These are phyloP conservation scores for Agrilus planipennis DNA, from an alignment of 1,140 invertebrate species.

Conservation along the genomic window DNA sequence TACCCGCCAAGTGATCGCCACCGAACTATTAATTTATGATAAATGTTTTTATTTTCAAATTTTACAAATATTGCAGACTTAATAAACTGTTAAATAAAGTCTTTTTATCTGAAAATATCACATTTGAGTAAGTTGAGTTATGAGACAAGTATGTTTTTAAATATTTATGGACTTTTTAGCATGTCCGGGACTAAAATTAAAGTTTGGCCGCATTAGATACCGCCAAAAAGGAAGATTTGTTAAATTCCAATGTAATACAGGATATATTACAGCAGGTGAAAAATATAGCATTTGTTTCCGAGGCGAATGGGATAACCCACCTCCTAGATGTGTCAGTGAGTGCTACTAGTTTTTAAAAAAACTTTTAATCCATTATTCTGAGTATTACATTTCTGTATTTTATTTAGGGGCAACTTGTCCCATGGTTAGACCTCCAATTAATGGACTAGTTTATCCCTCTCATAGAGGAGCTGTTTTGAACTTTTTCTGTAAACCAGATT, in stretches of 20 bases:
- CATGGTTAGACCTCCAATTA: constrained; percentile 26
- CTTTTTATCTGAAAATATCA: too few species aligned
- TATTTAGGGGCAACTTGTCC: constrained; percentile 14
- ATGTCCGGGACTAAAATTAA: constrained; percentile 12
- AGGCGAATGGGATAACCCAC: constrained; percentile 21
- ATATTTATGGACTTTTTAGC: too few species aligned
- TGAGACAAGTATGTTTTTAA: too few species aligned
- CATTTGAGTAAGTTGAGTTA: too few species aligned
- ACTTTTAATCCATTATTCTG: not conserved
- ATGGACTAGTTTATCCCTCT: constrained; percentile 38
- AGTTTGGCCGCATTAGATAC: constrained; percentile 18
- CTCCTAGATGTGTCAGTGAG: constrained; percentile 30
- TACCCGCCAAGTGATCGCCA: too few species aligned
- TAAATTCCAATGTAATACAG: constrained; percentile 23
- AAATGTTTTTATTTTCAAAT: too few species aligned
- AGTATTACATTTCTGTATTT: constrained; percentile 7
- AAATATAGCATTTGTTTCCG: constrained; percentile 21
- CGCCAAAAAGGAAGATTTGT: constrained; percentile 19
- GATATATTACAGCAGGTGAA: constrained; percentile 26
- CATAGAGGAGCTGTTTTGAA: constrained; percentile 43
- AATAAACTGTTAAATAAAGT: too few species aligned
- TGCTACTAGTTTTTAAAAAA: too few species aligned
- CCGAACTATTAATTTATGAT: too few species aligned
- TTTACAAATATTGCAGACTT: too few species aligned
- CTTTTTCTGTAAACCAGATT: constrained; percentile 51